These are phyloP conservation scores for Eurytemora carolleeae DNA, from an alignment of 1,140 invertebrate genomes.

Conservation along the genomic window DNA sequence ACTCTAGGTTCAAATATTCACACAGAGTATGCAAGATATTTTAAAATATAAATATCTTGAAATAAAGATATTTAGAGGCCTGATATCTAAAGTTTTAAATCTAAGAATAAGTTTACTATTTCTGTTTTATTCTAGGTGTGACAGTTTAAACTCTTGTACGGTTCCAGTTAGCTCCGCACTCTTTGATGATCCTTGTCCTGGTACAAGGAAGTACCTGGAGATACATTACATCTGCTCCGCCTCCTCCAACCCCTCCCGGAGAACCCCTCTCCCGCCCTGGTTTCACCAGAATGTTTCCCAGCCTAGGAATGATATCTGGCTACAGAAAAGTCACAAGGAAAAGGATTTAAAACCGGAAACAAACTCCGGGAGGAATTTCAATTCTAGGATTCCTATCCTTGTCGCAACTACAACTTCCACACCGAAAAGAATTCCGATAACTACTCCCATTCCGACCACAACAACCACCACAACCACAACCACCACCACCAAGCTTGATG, in stretches of 20 bases:
- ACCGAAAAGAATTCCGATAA: slow-evolving; percentile 8
- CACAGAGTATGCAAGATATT: too few relatives aligned
- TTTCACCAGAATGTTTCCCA: too few relatives aligned
- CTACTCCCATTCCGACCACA: slow-evolving; percentile 5
- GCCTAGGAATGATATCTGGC: too few relatives aligned
- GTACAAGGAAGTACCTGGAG: slow-evolving; percentile 82
- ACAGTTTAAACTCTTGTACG: slow-evolving; percentile 2
- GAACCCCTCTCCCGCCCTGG: not conserved
- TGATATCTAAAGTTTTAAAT: too few relatives aligned
- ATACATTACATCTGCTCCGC: slow-evolving; percentile 65
- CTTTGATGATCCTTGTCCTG: slow-evolving; percentile 64
- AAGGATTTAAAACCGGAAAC: not conserved
- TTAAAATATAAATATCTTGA: too few relatives aligned
- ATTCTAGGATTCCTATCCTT: slow-evolving; percentile 11
- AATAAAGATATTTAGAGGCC: too few relatives aligned
- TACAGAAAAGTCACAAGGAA: not conserved
- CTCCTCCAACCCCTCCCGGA: not conserved
- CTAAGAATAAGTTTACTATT: too few relatives aligned
- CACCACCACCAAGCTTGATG: not conserved
- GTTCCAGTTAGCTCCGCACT: not conserved
- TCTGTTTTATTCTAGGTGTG: slow-evolving; percentile 9
- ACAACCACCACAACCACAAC: not conserved
- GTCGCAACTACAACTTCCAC: slow-evolving; percentile 5
- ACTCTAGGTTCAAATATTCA: too few relatives aligned
- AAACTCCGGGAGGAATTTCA: not conserved